Conservation (phyloP, 2,888 invertebrate genomes). For the Drosophila formosana region DNA sequence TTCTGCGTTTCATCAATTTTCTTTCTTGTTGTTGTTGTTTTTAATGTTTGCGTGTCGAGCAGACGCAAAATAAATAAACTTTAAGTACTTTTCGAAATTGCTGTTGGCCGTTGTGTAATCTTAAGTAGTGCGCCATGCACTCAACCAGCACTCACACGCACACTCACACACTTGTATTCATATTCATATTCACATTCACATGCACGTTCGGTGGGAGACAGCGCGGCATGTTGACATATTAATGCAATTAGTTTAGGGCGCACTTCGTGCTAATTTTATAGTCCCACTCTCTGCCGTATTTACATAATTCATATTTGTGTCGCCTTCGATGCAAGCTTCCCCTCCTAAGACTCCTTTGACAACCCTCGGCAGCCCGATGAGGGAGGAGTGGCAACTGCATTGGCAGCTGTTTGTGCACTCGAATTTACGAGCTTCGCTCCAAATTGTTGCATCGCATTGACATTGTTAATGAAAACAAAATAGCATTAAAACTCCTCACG, state of each 20-base stretch:
- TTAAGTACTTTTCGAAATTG: slow-evolving; percentile 81
- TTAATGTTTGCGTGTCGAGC: slow-evolving; percentile 79
- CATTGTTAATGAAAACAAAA: slow-evolving; percentile 49
- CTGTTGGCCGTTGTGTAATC: slow-evolving; percentile 78
- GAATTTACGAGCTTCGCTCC: slow-evolving; percentile 51
- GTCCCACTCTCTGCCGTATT: slow-evolving; percentile 51
- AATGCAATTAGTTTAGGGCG: slow-evolving; percentile 78
- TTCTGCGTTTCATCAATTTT: slow-evolving; percentile 64
- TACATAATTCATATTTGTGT: slow-evolving; percentile 64
- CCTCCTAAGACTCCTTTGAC: neutral
- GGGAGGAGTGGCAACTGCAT: slow-evolving; percentile 1
- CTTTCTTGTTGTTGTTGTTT: slow-evolving; percentile 44
- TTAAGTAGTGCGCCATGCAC: slow-evolving; percentile 78
- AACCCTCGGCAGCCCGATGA: slow-evolving; percentile 2
- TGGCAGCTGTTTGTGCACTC: slow-evolving; percentile 45
- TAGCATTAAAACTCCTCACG: slow-evolving; percentile 11
- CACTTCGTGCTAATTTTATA: slow-evolving; percentile 75
- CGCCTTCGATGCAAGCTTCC: neutral
- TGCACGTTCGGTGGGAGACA: slow-evolving; percentile 30
- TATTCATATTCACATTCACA: slow-evolving; percentile 31
- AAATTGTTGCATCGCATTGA: slow-evolving; percentile 36
- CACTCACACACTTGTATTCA: slow-evolving; percentile 31
- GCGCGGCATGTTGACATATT: slow-evolving; percentile 74
- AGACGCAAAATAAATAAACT: slow-evolving; percentile 80
- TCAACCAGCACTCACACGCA: slow-evolving; percentile 35